Base-by-base conservation (phyloP, 2,888 invertebrate genomes). In the Pteria penguin region DNA sequence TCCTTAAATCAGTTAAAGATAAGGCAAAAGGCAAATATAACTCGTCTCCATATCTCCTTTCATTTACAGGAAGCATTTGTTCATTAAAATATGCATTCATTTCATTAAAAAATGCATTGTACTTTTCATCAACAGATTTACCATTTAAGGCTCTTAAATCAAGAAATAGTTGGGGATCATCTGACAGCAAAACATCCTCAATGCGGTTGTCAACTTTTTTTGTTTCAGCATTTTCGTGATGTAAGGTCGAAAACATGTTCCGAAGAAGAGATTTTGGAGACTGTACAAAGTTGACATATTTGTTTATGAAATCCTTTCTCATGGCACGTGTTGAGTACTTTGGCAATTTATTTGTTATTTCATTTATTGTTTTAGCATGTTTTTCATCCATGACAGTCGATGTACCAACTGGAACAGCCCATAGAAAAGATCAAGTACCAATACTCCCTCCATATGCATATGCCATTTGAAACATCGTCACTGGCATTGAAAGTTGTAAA, bases 41-140 rank as follows among this genome's bases (percentile, higher is more conserved):
- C 52, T 76, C 73, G 8, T 76, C 36, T 66, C 66, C 66, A 29
- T 66, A 55, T 31, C 67, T 32, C 22, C 76, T 72, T 45, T 79
- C 79, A 31, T 70, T 26, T 22, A 76, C 73, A 0, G 31, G 36
- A 29, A 78, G 31, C 11, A 78, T 5, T 32, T 72, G 62, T 65
- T 78, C 57, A 24, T 78, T 69, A 75, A 75, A 78, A 61, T 72
- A 75, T 33, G 69, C 67, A 3, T 45, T 57, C 57, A 69, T 58
- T 52, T 73, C 73, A n/a, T 63, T 14, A 55, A 67, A 72, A 61
- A 77, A 77, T 11, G 8, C 36, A 11, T 58, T 31, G 67, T 36
- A 71, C 32, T 76, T 71, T 26, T 31, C 22, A 55, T 70, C 71
- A 32, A 60, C 26, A 27, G 26, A 18, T 52, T 58, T 73, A 4